Base-by-base conservation (phyloP, 2,888 invertebrate genomes). In the Xylota segnis region DNA sequence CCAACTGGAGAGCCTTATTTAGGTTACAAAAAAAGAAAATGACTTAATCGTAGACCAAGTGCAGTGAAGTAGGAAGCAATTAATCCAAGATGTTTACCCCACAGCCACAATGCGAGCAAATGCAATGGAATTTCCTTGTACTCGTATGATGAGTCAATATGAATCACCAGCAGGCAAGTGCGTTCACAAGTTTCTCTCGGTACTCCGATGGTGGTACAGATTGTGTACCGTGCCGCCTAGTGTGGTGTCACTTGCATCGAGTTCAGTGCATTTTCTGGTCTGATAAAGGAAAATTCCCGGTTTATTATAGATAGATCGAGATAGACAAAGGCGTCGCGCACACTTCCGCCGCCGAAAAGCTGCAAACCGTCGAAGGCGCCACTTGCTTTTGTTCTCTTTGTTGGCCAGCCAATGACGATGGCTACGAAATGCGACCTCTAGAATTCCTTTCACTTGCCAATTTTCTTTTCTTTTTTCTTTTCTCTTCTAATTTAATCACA, bases 401-500 rank as follows among this genome's bases (percentile, higher is more conserved):
- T 79, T 75, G n/a, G 84, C 59, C 45, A 79, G 84, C 71, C 75
- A 79, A 79, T 63, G 70, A 54, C 70, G 50, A 10, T 70, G 78
- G 56, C 59, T 78, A 47, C 61, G 45, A 71, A 43, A 77, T 74
- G 71, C 71, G 72, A 82, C 75, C 71, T 66, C 66, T 82, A 86
- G 45, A 86, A 77, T 86, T 76, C 72, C 66, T 45, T 68, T 54
- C 56, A 37, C 61, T 81, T 86, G 76, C 76, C 86, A 82, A 86
- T 59, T 76, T 34, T 63, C 0, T 23, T 27, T 16, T 52, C 14
- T 50, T 45, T 16, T 16, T 63, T 50, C 52, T 40, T 61, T 63
- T 58, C 9, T 74, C 58, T 77, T 84, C 81, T 81, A 84, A 81
- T 66, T 84, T 81, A 81, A 84, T 71, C 75, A 47, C 40, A 84